These are phyloP conservation scores for Elaphurus davidianus DNA, from an alignment of 2,113 vertebrate genomes.

Conservation along the genomic window DNA sequence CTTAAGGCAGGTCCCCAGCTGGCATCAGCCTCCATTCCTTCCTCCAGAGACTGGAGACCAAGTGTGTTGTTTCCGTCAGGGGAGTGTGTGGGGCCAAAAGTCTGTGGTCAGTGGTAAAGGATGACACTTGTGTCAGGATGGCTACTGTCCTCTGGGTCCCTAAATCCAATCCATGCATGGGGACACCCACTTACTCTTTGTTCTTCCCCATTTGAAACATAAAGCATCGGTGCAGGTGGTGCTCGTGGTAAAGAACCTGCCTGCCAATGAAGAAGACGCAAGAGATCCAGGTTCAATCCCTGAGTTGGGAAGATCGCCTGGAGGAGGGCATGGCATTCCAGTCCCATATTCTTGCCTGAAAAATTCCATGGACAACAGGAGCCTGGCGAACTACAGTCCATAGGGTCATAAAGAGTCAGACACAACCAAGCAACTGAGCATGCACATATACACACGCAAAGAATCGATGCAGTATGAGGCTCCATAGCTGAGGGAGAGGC, in stretches of 20 bases:
- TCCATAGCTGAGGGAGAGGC: background rate
- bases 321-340: background rate
- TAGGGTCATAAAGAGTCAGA: background rate
- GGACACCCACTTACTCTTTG: background rate
- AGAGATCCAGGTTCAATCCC: background rate
- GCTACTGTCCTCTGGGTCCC: background rate
- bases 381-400: background rate
- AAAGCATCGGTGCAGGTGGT: background rate
- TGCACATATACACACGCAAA: background rate
- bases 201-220: background rate
- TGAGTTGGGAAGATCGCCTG: background rate
- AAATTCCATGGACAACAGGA: background rate
- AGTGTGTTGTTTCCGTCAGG: background rate
- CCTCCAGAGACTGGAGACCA: background rate
- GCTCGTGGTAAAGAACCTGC: background rate
- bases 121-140: background rate
- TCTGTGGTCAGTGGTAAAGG: background rate
- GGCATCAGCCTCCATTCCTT: background rate
- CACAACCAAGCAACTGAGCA: background rate
- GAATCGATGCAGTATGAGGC: fast-evolving
- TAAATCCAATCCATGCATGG: background rate
- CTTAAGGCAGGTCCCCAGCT: background rate
- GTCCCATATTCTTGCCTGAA: background rate
- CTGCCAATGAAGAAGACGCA: background rate
- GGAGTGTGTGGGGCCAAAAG: background rate